Conservation (phyloP, 1,140 invertebrate species). For the Gyrodactylus salaris region DNA sequence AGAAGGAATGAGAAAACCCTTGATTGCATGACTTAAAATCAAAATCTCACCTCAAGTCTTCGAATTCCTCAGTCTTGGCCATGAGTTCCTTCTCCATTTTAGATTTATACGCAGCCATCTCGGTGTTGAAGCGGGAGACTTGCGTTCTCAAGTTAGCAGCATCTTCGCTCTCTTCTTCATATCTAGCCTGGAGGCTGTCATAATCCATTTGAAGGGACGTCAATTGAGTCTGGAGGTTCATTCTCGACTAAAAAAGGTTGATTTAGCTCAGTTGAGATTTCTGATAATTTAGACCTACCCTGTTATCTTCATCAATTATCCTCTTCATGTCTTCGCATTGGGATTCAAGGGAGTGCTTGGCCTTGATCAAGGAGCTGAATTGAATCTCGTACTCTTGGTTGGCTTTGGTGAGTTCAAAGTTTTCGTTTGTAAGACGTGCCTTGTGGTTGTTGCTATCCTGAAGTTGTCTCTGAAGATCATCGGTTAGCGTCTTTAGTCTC, state of each 20-base stretch:
- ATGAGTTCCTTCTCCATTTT: conserved; percentile 18
- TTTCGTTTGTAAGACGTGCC: conserved; percentile 18
- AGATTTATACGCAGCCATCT: conserved; percentile 15
- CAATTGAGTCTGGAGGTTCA: conserved; percentile 16
- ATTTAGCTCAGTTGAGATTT: not conserved
- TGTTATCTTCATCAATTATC: conserved; percentile 16
- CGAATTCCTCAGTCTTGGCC: conserved; percentile 16
- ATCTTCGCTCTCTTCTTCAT: conserved; percentile 18
- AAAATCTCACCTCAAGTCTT: conserved; percentile 15
- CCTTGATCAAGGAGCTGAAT: conserved; percentile 17
- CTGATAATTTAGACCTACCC: conserved; percentile 14
- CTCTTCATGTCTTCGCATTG: conserved; percentile 17
- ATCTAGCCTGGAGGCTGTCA: conserved; percentile 17
- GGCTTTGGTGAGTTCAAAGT: conserved; percentile 19
- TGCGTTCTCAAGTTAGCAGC: conserved; percentile 13
- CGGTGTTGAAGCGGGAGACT: conserved; percentile 14
- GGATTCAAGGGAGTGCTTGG: conserved; percentile 14
- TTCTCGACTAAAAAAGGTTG: conserved; percentile 14
- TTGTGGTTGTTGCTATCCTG: conserved; percentile 15
- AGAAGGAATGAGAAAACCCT: not conserved
- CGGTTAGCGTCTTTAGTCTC: conserved; percentile 16
- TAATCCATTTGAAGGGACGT: conserved; percentile 17
- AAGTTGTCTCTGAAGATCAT: conserved; percentile 17
- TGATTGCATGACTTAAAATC: not conserved
- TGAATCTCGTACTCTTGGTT: conserved; percentile 19